Evolutionary conservation across 2,888 invertebrate species (phyloP).

Genomic region (Aleiodes testaceus): DNA sequence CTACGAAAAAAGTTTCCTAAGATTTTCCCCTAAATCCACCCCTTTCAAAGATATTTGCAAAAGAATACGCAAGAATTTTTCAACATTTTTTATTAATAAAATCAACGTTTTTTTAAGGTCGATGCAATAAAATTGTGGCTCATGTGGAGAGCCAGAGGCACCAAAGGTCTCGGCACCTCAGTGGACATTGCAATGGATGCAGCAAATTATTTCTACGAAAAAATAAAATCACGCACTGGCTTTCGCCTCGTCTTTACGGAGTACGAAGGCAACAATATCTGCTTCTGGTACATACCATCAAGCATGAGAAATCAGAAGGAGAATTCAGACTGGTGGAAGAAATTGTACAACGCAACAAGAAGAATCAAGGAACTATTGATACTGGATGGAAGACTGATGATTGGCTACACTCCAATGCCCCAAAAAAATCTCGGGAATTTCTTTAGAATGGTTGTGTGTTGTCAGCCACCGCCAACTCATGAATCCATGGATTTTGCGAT

Average conservation of each 20-base stretch:
- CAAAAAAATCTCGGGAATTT: constrained; percentile 81
- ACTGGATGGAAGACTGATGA: constrained; percentile 79
- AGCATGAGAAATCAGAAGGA: constrained; percentile 72
- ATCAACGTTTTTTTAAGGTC: constrained; percentile 72
- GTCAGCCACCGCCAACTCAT: constrained; percentile 79
- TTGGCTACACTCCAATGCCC: constrained; percentile 83
- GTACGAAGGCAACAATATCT: constrained; percentile 87
- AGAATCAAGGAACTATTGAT: constrained; percentile 83
- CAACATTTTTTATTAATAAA: not conserved
- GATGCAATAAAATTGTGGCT: constrained; percentile 95
- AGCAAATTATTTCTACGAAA: constrained; percentile 76
- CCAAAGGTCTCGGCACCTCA: constrained; percentile 76
- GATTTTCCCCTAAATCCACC: not conserved
- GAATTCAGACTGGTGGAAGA: constrained; percentile 74
- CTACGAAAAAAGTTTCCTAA: no score
- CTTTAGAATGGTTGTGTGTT: constrained; percentile 83
- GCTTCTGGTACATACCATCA: constrained; percentile 86
- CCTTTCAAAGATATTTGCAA: no score
- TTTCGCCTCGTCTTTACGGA: constrained; percentile 79
- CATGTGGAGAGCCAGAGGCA: constrained; percentile 90
- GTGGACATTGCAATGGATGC: constrained; percentile 80
- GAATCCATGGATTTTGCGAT: constrained; percentile 79
- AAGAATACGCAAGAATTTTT: no score
- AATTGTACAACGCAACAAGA: constrained; percentile 77
- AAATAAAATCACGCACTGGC: constrained; percentile 75